Evolutionary conservation across 2,888 invertebrate species (phyloP), one percentile per base, ranked within the genome.

Genomic region (Hydraecia micacea): DNA sequence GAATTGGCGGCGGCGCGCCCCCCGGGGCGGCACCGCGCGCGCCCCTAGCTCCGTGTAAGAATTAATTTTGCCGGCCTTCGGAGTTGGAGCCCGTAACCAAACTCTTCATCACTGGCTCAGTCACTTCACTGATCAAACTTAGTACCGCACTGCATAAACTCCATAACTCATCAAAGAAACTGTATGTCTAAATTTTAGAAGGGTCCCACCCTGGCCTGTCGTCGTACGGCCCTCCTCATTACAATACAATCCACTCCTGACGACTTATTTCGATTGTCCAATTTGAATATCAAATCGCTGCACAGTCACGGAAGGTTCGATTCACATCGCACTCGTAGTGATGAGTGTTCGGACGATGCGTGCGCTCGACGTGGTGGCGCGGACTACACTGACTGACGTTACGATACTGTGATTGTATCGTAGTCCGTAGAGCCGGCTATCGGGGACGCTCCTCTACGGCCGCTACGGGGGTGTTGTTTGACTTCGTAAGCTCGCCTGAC

Each of bases 1-100:
- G 93, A 96, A 95, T 92, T 95, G 96, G 93, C 96, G 96, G 93
- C 96, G 96, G 94, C 96, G 97, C 92, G 93, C 94, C 94, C 96
- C 96, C 77, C 94, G 93, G 92, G 95, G 94, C 93, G 94, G 88
- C 95, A 94, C 95, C 95, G 96, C 95, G 88, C 95, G 94, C 93
- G 87, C 90, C 84, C 91, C 94, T 86, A 96, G 89, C 91, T 96
- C 96, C 89, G 92, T 93, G 95, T 96, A 97, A 83, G 96, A 93
- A 92, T 94, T 96, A 96, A 97, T 97, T 92, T 96, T 96, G 97
- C 91, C 91, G 93, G 90, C 89, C 93, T 91, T 88, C 83, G 74
- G 81, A 88, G 87, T 88, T 83, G 75, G 80, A 88, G 87, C 90
- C 89, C 82, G 82, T 81, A 88, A 86, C 70, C 82, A 87, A 91